Conservation (phyloP, 2,797 vertebrate genomes). For the Pseudochaenichthys georgianus region DNA sequence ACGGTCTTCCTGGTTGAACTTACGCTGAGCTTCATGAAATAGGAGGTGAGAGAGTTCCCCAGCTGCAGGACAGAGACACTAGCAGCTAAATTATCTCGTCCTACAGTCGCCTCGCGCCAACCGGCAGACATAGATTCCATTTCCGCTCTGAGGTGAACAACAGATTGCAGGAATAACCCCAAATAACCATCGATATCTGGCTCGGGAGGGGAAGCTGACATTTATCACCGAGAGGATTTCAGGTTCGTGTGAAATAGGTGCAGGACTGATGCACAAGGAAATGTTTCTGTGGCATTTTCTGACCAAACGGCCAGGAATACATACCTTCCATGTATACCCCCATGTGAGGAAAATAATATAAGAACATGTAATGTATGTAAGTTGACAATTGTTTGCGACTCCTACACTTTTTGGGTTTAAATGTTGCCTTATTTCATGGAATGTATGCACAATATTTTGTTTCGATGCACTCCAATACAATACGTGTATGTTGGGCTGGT, state of each 20-base stretch:
- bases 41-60: slow-evolving; percentile 53
- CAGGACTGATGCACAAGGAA: too few relatives aligned
- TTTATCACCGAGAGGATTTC: slow-evolving; percentile 60
- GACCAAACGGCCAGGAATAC: too few relatives aligned
- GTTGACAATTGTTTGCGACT: too few relatives aligned
- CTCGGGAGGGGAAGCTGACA: slow-evolving; percentile 63
- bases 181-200: slow-evolving; percentile 73
- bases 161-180: slow-evolving; percentile 76
- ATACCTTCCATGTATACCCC: too few relatives aligned
- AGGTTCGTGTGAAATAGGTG: not conserved
- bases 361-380: too few relatives aligned
- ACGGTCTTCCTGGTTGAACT: too few relatives aligned
- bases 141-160: slow-evolving; percentile 72
- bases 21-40: slow-evolving; percentile 37
- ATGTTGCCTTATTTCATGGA: too few relatives aligned
- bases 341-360: too few relatives aligned
- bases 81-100: slow-evolving; percentile 75
- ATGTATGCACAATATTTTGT: too few relatives aligned
- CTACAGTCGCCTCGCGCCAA: slow-evolving; percentile 64
- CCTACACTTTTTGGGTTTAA: too few relatives aligned
- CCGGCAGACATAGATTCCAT: slow-evolving; percentile 77
- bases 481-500: too few relatives aligned
- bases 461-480: too few relatives aligned
- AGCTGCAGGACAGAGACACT: slow-evolving; percentile 64
- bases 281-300: not conserved